Evolutionary conservation across 2,797 vertebrate species (phyloP).

Genomic region (Cyclura pinguis): DNA sequence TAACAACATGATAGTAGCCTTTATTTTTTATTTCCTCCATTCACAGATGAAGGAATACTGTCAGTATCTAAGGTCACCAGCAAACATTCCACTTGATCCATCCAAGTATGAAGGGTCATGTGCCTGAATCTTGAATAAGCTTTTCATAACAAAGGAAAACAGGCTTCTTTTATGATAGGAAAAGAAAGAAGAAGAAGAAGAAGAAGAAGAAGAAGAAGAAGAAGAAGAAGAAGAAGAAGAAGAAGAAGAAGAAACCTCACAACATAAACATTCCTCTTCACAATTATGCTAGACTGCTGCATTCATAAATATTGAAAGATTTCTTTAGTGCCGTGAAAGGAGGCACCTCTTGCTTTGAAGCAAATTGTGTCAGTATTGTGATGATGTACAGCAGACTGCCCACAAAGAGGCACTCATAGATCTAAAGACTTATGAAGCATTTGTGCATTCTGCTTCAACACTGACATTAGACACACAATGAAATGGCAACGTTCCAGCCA

Average conservation of each 20-base stretch:
- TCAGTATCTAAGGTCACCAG: conserved; percentile 7
- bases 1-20: not conserved
- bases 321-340: not conserved
- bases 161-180: conserved; percentile 2
- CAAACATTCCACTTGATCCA: conserved; percentile 2
- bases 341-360: not conserved
- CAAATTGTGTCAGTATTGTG: not conserved
- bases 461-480: conserved; percentile 48
- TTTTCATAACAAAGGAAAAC: conserved; percentile 14
- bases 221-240: not conserved
- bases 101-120: conserved; percentile 14
- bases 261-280: not conserved
- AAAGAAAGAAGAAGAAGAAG: not conserved
- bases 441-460: conserved; percentile 3
- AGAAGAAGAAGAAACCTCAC: not conserved
- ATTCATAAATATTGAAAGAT: conserved; percentile 40
- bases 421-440: conserved; percentile 40
- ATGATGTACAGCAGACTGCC: not conserved
- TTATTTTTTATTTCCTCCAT: not conserved
- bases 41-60: conserved; percentile 19
- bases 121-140: conserved; percentile 8
- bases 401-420: conserved; percentile 30
- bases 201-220: not conserved
- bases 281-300: conserved; percentile 18
- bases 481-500: conserved; percentile 58